Base-by-base conservation (phyloP, 2,888 invertebrate species). In the Bibio marci region DNA sequence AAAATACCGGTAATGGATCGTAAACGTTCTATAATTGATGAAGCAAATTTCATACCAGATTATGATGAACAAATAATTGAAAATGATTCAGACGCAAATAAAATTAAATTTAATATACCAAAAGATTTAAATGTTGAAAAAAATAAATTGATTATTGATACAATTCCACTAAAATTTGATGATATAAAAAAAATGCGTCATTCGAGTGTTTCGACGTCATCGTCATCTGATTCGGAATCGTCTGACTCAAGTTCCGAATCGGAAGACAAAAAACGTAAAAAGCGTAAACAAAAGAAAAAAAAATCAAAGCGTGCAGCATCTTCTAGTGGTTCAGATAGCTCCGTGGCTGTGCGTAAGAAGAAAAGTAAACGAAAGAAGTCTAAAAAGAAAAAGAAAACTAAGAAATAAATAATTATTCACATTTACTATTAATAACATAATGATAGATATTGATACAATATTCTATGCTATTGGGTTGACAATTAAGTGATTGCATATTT, bases 41-140 rank as follows among this genome's bases (percentile, higher is more conserved):
- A 81, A 58, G 71, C 78, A 1, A 75, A 67, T 51, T 80, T 80
- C 52, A 80, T 76, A 50, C 80, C 79, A 0, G 80, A 80, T 53
- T 80, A 80, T 55, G 80, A 80, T 46, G 73, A 68, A 50, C 77
- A 78, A 43, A 69, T 65, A 15, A 77, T 12, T 15, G 19, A n/a
- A 37, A 22, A 78, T 47, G 76, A 76, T 43, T 69, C 67, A 12
- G 71, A 71, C 27, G 49, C 48, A 27, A 49, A 47, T 12, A 64
- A 57, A 19, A 49, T 46, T 17, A 57, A 51, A 11, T 43, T 47
- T 3, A 17, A 37, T 10, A 65, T 63, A 35, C 33, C 52, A 22
- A 35, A 35, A 22, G 50, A 8, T 37, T 65, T 64, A 41, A 34
- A 38, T 26, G 61, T 63, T 51, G 48, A 52, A 37, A 22, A 22